A percentile compares a stretch with the other conserved stretches of the same genome.
Conservation (phyloP, 2,888 invertebrate genomes). For the Biston stratarius region DNA sequence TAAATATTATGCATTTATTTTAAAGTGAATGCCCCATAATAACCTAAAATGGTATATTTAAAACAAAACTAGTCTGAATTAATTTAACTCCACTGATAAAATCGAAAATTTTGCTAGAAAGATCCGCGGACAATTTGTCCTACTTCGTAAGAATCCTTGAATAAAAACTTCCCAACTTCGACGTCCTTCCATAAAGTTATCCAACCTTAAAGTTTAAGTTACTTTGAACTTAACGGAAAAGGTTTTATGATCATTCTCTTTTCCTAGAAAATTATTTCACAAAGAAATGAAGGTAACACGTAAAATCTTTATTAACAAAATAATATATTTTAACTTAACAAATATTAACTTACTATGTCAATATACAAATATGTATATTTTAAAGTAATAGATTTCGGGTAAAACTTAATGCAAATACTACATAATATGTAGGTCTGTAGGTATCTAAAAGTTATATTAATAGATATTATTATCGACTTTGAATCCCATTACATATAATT, state of each 20-base stretch:
- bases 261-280: neutral
- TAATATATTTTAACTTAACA: too few species aligned
- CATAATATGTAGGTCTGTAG: too few species aligned
- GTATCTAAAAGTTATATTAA: too few species aligned
- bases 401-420: too few species aligned
- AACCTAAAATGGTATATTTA: neutral
- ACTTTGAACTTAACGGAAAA: constrained; percentile 1
- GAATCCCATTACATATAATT: too few species aligned
- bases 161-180: constrained; percentile 4
- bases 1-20: too few species aligned
- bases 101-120: neutral
- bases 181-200: constrained; percentile 4
- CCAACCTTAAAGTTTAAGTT: neutral
- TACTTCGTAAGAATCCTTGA: neutral
- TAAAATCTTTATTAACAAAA: too few species aligned
- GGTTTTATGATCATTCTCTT: neutral
- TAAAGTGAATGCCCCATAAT: neutral
- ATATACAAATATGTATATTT: too few species aligned
- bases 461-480: too few species aligned
- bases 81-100: constrained; percentile 2
- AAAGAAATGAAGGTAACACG: too few species aligned
- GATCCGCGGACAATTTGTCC: neutral
- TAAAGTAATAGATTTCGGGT: too few species aligned
- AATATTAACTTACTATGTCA: too few species aligned
- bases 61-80: neutral